These are phyloP conservation scores for Rhinogobio ventralis DNA, from an alignment of 2,797 vertebrate species.

Conservation along the genomic window DNA sequence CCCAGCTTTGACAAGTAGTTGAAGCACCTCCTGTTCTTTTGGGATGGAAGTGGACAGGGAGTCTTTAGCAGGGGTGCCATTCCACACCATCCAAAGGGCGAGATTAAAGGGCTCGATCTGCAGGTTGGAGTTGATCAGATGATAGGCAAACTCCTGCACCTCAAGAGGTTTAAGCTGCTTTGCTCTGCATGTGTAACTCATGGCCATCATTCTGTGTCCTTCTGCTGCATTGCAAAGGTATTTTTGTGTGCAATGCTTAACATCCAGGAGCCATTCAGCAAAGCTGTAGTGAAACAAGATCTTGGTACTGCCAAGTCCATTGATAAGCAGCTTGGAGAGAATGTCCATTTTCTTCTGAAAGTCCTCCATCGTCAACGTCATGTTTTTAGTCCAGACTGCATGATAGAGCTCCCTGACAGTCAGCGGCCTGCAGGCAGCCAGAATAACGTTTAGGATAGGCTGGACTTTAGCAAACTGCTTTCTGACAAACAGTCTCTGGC, in stretches of 20 bases:
- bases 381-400: slow-evolving; percentile 98
- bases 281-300: slow-evolving; percentile 99
- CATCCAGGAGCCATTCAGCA: slow-evolving; percentile 96
- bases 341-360: slow-evolving; percentile 99
- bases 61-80: slow-evolving; percentile 94
- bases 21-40: slow-evolving; percentile 96
- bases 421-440: slow-evolving; percentile 92
- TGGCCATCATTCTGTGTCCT: slow-evolving; percentile 96
- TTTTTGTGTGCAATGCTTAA: slow-evolving; percentile 99
- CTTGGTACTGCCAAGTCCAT: slow-evolving; percentile 90
- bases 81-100: slow-evolving; percentile 99
- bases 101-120: slow-evolving; percentile 92
- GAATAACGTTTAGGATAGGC: slow-evolving; percentile 95
- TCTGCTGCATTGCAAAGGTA: slow-evolving; percentile 97
- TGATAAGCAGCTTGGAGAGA: slow-evolving; percentile 92
- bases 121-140: slow-evolving; percentile 93
- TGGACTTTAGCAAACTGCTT: slow-evolving; percentile 99
- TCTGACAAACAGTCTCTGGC: slow-evolving; percentile 97
- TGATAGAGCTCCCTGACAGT: slow-evolving; percentile 91
- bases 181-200: slow-evolving; percentile 95
- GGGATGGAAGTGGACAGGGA: slow-evolving; percentile 93
- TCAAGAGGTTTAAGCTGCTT: slow-evolving; percentile 90
- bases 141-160: slow-evolving; percentile 95
- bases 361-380: slow-evolving; percentile 90
- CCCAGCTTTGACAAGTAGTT: slow-evolving; percentile 95